A percentile compares a stretch with the other conserved stretches of the same genome.
phyloP scores from a whole-genome alignment of 1,140 invertebrate genomes.

The Portunus trituberculatus region DNA sequence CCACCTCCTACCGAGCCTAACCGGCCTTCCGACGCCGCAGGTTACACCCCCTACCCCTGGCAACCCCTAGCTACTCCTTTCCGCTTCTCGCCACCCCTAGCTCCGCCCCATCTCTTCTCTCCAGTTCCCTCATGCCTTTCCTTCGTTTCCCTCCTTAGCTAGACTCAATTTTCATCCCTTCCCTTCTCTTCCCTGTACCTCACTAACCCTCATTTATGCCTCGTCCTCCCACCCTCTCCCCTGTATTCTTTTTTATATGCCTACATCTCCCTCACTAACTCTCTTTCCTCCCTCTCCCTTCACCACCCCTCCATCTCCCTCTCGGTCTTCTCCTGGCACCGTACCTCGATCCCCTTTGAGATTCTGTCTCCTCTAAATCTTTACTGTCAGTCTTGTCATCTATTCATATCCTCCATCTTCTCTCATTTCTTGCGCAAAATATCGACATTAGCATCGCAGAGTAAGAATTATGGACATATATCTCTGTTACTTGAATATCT shows the following conservation, averaged over 20 bases:
- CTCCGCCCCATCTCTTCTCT: not conserved
- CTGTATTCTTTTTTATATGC: not conserved
- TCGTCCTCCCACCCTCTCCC: not conserved
- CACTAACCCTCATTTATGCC: constrained; percentile 30
- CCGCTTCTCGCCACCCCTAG: not conserved
- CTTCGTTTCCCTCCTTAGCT: not conserved
- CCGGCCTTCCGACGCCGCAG: not conserved
- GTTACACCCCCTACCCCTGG: constrained; percentile 17
- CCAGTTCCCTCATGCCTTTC: not conserved
- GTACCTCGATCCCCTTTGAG: not conserved
- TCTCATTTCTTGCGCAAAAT: not conserved
- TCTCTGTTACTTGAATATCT: no score
- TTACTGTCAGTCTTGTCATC: not conserved
- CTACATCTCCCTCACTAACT: not conserved
- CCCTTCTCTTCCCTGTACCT: not conserved
- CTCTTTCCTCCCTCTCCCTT: not conserved
- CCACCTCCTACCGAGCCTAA: constrained; percentile 6
- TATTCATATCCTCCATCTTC: not conserved
- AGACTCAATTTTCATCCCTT: not conserved
- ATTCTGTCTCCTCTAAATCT: not conserved
- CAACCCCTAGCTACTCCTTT: not conserved
- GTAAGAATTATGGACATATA: no score
- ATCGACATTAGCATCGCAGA: no score
- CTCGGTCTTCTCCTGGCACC: not conserved
- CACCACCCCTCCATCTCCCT: not conserved